These are phyloP conservation scores for Epistrophella euchroma DNA, from an alignment of 2,888 invertebrate species.

Conservation along the genomic window DNA sequence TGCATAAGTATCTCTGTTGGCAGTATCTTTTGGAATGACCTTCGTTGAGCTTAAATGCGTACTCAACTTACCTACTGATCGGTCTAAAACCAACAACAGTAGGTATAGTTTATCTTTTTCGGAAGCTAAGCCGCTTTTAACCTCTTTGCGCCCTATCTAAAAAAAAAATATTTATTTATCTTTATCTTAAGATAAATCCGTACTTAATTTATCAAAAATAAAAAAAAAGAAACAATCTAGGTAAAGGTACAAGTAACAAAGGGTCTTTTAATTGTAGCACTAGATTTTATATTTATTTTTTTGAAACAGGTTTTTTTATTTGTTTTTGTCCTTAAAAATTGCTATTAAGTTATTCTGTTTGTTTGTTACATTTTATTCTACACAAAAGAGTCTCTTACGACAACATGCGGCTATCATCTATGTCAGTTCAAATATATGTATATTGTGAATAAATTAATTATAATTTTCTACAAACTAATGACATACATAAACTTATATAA, in stretches of 20 bases:
- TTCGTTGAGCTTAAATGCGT: constrained; percentile 61
- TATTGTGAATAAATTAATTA: constrained; percentile 59
- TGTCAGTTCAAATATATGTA: constrained; percentile 38
- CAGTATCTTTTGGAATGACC: constrained; percentile 63
- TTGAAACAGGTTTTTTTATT: constrained; percentile 10
- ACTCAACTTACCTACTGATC: constrained; percentile 31
- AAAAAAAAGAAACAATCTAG: background rate
- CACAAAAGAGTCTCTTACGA: constrained; percentile 20
- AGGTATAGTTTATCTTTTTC: constrained; percentile 42
- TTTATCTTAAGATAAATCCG: constrained; percentile 29
- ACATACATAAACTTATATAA: background rate
- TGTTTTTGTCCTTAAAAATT: background rate
- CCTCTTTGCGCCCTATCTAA: constrained; percentile 27
- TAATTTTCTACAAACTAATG: constrained; percentile 58
- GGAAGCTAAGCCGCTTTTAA: constrained; percentile 63
- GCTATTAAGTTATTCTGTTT: background rate
- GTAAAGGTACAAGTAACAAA: constrained; percentile 47
- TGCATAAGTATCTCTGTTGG: constrained; percentile 47
- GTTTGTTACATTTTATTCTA: constrained; percentile 29
- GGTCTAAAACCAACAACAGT: background rate
- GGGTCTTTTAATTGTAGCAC: constrained; percentile 47
- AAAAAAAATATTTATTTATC: constrained; percentile 21
- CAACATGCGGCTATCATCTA: constrained; percentile 54
- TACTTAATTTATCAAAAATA: constrained; percentile 4
- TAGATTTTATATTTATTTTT: constrained; percentile 21